Evolutionary conservation across 2,888 invertebrate genomes (phyloP).

Genomic region (Brenthis hecate): DNA sequence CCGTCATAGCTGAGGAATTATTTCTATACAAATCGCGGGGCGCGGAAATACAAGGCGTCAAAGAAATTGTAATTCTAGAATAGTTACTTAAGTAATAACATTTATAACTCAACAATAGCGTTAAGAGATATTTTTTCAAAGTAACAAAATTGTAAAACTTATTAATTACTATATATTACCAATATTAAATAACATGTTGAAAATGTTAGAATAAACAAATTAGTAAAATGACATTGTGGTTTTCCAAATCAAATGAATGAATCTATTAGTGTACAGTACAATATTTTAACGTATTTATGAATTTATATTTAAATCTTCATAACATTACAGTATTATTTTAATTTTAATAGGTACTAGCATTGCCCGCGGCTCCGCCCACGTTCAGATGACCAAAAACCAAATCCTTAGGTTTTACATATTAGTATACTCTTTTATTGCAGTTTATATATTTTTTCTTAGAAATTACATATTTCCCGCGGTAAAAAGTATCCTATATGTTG

Average conservation of each 20-base stretch:
- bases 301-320: background rate
- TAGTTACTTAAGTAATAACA: slow-evolving; percentile 11
- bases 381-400: too few species aligned
- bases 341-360: background rate
- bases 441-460: too few species aligned
- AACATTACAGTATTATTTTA: background rate
- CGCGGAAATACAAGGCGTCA: slow-evolving; percentile 40
- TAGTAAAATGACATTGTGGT: slow-evolving; percentile 5
- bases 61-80: slow-evolving; percentile 33
- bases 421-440: too few species aligned
- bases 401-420: too few species aligned
- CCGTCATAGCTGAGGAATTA: slow-evolving; percentile 59
- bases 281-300: background rate
- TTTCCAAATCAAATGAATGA: slow-evolving; percentile 5
- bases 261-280: background rate
- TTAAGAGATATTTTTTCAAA: background rate
- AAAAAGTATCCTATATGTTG: too few species aligned
- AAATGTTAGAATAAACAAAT: background rate
- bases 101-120: background rate
- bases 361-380: too few species aligned
- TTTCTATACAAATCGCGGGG: slow-evolving; percentile 71
- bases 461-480: too few species aligned
- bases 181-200: background rate
- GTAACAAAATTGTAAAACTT: background rate
- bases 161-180: background rate